Base-by-base conservation (phyloP, 2,113 vertebrate genomes). In the Albula glossodonta region DNA sequence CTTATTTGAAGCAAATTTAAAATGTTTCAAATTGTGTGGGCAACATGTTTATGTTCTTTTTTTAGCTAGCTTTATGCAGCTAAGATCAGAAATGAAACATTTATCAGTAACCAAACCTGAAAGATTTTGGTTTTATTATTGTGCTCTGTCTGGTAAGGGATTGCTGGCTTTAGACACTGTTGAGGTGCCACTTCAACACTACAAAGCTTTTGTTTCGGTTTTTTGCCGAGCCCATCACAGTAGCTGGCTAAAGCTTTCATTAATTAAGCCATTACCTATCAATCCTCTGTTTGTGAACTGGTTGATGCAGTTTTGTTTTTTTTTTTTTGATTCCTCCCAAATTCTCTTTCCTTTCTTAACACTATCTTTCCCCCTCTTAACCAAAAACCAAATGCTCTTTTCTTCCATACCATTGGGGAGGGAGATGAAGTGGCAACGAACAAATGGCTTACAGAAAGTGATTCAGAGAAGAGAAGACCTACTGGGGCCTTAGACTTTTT, bases 71-170 rank as follows among this genome's bases (percentile, higher is more conserved):
- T 91, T 95, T 60, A 93, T 92, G 92, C 95, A 93, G 92, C 95
- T 94, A 96, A 97, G 97, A 97, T 95, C 94, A 96, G 95, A 95
- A 94, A 95, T 96, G 95, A 94, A 96, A 94, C 87, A 77, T 90
- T 87, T 82, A 81, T 85, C 41, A 78, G 31, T 81, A 80, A 74
- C 51, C 79, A 83, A 78, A 80, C 82, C 83, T 85, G 83, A 89
- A 87, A 17, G 88, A 83, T 83, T 83, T 89, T 31, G 87, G 22
- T 89, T 89, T 89, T 88, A 81, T 70, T 52, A 87, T 86, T 90
- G 31, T 9, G 66, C 90, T 0, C 31, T 41, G 31, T 41, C 31
- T 41, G 31, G 31, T 1, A 41, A 41, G 31, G 31, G 31, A 41
- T 41, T 41, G 31, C 31, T 41, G 31, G 31, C 31, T 41, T 41